A percentile compares a stretch with the other conserved stretches of the same genome.
Conservation (phyloP, 2,888 invertebrate genomes). For the Leptarthrus brevirostris region DNA sequence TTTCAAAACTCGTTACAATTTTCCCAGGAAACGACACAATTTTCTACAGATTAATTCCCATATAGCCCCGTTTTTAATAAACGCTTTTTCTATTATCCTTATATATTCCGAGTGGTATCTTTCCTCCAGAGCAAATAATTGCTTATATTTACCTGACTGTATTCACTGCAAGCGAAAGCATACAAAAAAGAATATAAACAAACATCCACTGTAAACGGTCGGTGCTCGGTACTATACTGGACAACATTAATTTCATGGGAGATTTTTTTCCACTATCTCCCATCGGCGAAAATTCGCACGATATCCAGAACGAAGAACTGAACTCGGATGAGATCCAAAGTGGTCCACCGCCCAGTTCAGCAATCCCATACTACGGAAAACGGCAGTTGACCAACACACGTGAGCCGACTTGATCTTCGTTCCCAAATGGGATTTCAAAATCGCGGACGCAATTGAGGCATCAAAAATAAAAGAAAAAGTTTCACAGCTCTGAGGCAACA, state of each 20-base stretch:
- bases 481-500: background rate
- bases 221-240: background rate
- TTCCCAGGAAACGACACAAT: no score
- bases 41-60: no score
- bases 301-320: no score
- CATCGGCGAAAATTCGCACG: slow-evolving; percentile 6
- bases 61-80: no score
- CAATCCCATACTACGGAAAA: background rate
- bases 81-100: no score
- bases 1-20: no score
- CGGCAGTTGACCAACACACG: background rate
- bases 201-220: background rate
- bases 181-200: slow-evolving; percentile 9
- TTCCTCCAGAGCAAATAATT: background rate
- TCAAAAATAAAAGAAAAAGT: slow-evolving; percentile 17
- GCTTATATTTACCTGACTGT: background rate
- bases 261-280: background rate
- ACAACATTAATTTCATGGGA: background rate
- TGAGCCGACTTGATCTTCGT: slow-evolving; percentile 1
- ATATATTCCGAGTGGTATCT: background rate
- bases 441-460: slow-evolving; percentile 49
- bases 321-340: no score
- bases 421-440: slow-evolving; percentile 51
- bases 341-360: background rate
- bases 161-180: background rate